A percentile compares a stretch with the other conserved stretches of the same genome.
phyloP scores from a whole-genome alignment of 1,140 invertebrate genomes.

The Atta texana region DNA sequence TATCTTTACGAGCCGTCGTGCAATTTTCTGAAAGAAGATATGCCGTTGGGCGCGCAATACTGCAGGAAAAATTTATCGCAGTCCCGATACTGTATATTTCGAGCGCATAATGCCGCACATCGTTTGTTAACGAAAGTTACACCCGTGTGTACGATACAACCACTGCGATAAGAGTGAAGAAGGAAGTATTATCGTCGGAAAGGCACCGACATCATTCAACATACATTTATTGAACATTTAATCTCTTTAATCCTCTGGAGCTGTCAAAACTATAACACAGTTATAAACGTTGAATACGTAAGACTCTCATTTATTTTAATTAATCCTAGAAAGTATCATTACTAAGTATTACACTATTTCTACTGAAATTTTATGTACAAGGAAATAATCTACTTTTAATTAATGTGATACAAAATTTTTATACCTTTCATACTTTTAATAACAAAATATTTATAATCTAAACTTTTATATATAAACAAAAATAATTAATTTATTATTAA shows the following conservation, averaged over 20 bases:
- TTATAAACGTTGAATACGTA: no score
- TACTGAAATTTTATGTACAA: no score
- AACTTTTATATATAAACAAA: no score
- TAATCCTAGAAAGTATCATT: no score
- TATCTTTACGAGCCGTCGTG: constrained; percentile 72
- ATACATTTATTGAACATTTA: constrained; percentile 4
- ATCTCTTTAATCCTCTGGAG: constrained; percentile 3
- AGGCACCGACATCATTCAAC: neutral
- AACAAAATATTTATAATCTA: no score
- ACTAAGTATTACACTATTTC: no score
- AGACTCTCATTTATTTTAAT: no score
- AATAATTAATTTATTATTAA: no score
- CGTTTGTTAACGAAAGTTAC: constrained; percentile 66
- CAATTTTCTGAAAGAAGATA: constrained; percentile 73
- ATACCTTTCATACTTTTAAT: no score
- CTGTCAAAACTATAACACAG: no score
- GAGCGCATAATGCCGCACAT: constrained; percentile 45
- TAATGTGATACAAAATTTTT: no score
- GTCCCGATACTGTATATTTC: constrained; percentile 61
- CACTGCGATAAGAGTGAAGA: constrained; percentile 36
- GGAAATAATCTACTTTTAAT: no score
- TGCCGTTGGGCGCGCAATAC: constrained; percentile 27
- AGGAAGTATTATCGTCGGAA: constrained; percentile 31
- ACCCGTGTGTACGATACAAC: neutral
- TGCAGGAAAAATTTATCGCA: constrained; percentile 70